Conservation (phyloP, 2,797 vertebrate species). For the Hydrophis major region DNA sequence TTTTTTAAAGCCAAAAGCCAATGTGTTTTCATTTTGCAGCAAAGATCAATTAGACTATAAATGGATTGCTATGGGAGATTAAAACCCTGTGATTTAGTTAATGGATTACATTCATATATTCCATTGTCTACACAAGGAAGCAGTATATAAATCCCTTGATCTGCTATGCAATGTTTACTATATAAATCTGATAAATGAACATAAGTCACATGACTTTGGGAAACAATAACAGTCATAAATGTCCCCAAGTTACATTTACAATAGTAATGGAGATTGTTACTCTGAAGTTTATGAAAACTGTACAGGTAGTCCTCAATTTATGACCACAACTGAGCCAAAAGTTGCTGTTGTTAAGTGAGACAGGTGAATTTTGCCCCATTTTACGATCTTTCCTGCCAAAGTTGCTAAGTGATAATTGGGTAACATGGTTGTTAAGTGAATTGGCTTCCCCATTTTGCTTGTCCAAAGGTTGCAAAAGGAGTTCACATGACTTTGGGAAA, state of each 20-base stretch:
- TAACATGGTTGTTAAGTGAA: too few relatives aligned
- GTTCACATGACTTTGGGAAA: too few relatives aligned
- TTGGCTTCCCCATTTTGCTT: too few relatives aligned
- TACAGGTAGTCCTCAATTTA: neutral
- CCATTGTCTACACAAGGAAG: slow-evolving; percentile 23
- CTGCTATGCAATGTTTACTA: slow-evolving; percentile 28
- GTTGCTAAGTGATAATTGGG: too few relatives aligned
- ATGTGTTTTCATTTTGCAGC: neutral
- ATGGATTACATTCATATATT: slow-evolving; percentile 17
- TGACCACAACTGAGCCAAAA: too few relatives aligned
- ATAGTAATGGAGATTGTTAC: neutral
- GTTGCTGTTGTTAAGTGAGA: too few relatives aligned
- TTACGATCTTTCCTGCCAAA: too few relatives aligned
- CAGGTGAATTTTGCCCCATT: too few relatives aligned
- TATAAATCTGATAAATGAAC: neutral
- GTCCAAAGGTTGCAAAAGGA: too few relatives aligned
- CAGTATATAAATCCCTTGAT: slow-evolving; percentile 27
- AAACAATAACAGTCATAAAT: too few relatives aligned
- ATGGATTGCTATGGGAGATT: slow-evolving; percentile 19
- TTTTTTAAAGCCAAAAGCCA: neutral
- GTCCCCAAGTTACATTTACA: neutral
- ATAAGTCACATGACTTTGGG: neutral
- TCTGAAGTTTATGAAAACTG: neutral
- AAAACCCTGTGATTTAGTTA: slow-evolving; percentile 37
- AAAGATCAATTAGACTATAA: slow-evolving; percentile 24